Base-by-base conservation (phyloP, 2,888 invertebrate species). In the Quadriops clusia region DNA sequence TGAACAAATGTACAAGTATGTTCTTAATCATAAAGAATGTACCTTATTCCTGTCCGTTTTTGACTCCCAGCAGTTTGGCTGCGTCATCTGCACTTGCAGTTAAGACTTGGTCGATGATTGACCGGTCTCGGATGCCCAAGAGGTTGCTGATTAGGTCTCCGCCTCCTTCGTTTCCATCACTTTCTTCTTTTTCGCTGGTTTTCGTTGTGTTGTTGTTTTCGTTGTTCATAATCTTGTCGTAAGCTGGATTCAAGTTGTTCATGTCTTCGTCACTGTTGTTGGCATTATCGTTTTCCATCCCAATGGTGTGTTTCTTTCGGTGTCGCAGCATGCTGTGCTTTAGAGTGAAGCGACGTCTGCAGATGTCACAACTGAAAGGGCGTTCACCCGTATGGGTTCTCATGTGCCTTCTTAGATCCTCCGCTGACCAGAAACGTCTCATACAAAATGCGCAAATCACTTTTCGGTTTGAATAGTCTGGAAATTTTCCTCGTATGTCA, bases 241-340 rank as follows among this genome's bases (percentile, higher is more conserved):
- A 27, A 20, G 16, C 30, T 12, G 31, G 26, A 32, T 32, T 32
- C 10, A 18, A 28, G 15, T 35, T 35, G 25, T 41, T 48, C 4
- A 37, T 41, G 22, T 67, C 64, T 34, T 64, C 55, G 45, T 63
- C 53, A 56, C 70, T 49, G 47, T 60, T 36, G n/a, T n/a, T n/a
- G 56, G 62, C 26, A 13, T 65, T 64, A 28, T 59, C 58, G 2
- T 65, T 65, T 11, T 41, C 41, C 20, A 23, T 39, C 3, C 35
- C 13, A 5, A 29, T 12, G 39, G 71, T 73, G 54, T 91, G 91
- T 59, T 90, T 91, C 64, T 90, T 89, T 45, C 87, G 72, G 56
- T 93, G 91, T 0, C 91, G 73, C 43, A 91, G 68, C 91, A 93
- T 91, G 61, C 87, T 87, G 65, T 93, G 91, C 52, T 93, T 93